A percentile compares a stretch with the other conserved stretches of the same genome.
Evolutionary conservation across 2,113 vertebrate genomes (phyloP).

Genomic region (Apodemus sylvaticus): DNA sequence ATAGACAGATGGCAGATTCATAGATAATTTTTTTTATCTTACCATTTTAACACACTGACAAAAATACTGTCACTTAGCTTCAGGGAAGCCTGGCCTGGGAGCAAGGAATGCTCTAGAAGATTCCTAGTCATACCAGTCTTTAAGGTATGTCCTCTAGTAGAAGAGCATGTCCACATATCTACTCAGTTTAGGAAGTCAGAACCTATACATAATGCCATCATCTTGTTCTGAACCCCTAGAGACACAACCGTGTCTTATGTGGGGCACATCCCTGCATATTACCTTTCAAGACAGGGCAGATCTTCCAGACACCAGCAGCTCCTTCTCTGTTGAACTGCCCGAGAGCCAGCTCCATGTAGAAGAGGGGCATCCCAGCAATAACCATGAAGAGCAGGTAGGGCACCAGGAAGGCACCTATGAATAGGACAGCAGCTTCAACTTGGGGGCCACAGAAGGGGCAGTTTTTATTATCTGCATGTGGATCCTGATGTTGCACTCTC

Average conservation of each 20-base stretch:
- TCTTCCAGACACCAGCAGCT: slow-evolving; percentile 94
- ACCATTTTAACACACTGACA: neutral
- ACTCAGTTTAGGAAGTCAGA: neutral
- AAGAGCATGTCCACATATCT: fast-evolving
- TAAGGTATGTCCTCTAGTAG: too few species aligned
- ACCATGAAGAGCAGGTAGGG: slow-evolving; percentile 95
- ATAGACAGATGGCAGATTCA: neutral
- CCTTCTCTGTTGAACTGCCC: slow-evolving; percentile 94
- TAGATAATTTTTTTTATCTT: fast-evolving
- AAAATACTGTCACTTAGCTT: neutral
- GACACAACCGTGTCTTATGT: fast-evolving
- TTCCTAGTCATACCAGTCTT: fast-evolving
- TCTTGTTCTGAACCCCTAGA: neutral
- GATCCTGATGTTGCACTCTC: fast-evolving
- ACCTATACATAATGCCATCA: fast-evolving
- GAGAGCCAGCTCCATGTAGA: slow-evolving; percentile 95
- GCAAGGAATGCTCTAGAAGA: fast-evolving
- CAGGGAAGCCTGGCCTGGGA: too few species aligned
- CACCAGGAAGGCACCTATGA: slow-evolving; percentile 92
- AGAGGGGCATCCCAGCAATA: slow-evolving; percentile 94
- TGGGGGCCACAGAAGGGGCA: fast-evolving
- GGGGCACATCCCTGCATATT: fast-evolving
- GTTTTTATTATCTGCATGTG: fast-evolving
- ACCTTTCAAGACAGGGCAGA: slow-evolving; percentile 95
- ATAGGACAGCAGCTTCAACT: neutral